phyloP scores from a whole-genome alignment of 2,113 vertebrate species.

The Hippoglossus stenolepis region DNA sequence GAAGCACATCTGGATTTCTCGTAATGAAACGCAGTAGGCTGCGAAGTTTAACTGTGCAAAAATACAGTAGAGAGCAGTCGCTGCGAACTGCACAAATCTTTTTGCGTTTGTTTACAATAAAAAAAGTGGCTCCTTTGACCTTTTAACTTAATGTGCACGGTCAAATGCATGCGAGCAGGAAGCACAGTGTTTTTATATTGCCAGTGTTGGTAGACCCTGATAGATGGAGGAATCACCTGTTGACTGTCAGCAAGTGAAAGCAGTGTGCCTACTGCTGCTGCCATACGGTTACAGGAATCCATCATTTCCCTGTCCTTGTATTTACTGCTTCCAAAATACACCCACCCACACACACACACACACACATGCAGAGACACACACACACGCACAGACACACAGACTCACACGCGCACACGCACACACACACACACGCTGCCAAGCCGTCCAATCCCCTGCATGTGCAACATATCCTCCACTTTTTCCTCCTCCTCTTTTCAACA shows the following conservation, averaged over 20 bases:
- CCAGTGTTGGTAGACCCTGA: background rate
- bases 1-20: constrained; percentile 78
- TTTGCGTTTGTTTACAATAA: background rate
- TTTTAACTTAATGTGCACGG: constrained; percentile 16
- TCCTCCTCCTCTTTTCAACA: constrained; percentile 68
- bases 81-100: constrained; percentile 2
- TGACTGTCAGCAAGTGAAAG: constrained; percentile 44
- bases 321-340: constrained; percentile 46
- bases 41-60: constrained; percentile 62
- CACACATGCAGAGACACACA: constrained; percentile 5
- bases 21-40: constrained; percentile 73
- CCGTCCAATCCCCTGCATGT: constrained; percentile 45
- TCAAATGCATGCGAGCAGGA: background rate
- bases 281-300: constrained; percentile 31
- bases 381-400: constrained; percentile 16
- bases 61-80: constrained; percentile 36
- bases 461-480: constrained; percentile 57
- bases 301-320: constrained; percentile 46
- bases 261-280: background rate
- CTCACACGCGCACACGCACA: constrained; percentile 10
- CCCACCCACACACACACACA: constrained; percentile 11
- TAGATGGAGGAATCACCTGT: constrained; percentile 20
- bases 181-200: constrained; percentile 5
- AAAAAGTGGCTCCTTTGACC: background rate
- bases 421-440: constrained; percentile 19